Evolutionary conservation across 2,113 vertebrate species (phyloP).

Genomic region (Bombycilla garrulus): DNA sequence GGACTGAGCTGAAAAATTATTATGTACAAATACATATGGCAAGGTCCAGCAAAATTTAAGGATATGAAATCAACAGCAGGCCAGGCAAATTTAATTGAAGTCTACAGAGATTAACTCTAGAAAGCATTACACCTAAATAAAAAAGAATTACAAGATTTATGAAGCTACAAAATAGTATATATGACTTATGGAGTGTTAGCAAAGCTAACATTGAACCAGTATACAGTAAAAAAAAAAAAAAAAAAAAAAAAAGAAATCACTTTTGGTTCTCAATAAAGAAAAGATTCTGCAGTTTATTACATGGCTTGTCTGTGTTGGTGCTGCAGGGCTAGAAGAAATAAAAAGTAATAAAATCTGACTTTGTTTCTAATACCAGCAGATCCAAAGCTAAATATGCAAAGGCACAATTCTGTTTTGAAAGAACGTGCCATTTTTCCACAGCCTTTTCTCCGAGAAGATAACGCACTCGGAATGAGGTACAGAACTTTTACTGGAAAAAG

Average conservation of each 20-base stretch:
- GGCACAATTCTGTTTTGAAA: background rate
- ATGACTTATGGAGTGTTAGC: background rate
- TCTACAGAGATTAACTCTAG: background rate
- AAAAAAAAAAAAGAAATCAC: background rate
- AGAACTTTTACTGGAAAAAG: background rate
- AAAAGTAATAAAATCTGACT: slow-evolving; percentile 47
- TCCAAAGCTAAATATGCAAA: slow-evolving; percentile 25
- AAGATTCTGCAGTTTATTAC: slow-evolving; percentile 44
- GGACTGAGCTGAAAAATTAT: background rate
- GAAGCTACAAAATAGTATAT: background rate
- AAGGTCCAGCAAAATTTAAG: background rate
- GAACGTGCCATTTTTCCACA: background rate
- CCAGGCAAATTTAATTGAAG: background rate
- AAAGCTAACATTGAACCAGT: background rate
- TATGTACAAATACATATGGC: background rate
- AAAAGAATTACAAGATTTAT: background rate
- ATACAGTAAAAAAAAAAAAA: background rate
- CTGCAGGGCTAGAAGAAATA: slow-evolving; percentile 45
- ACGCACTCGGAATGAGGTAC: background rate
- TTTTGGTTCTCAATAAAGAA: slow-evolving; percentile 6
- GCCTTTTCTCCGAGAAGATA: background rate
- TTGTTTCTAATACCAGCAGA: slow-evolving; percentile 41
- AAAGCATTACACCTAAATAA: background rate
- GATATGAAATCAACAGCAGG: background rate
- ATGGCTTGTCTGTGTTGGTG: slow-evolving; percentile 4